These are phyloP conservation scores for Ispidina picta DNA, from an alignment of 2,797 vertebrate genomes.

Conservation along the genomic window DNA sequence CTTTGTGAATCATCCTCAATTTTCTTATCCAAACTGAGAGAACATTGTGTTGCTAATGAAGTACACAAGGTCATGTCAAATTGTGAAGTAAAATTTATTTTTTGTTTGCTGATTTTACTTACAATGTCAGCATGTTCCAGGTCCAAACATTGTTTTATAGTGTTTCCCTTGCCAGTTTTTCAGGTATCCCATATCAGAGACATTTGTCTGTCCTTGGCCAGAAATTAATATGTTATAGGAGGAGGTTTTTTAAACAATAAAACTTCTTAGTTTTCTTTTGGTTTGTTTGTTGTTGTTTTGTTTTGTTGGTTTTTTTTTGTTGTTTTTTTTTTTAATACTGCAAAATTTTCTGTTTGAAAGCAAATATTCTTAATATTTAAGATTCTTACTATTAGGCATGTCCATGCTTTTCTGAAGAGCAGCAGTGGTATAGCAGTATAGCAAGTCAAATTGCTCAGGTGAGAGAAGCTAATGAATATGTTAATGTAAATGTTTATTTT, in stretches of 20 bases:
- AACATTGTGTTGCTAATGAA: not conserved
- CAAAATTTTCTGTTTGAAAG: not conserved
- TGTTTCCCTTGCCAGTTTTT: not conserved
- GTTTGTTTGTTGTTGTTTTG: too few relatives aligned
- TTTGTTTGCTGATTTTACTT: slow-evolving; percentile 14
- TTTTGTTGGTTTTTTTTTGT: not conserved
- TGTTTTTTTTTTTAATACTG: not conserved
- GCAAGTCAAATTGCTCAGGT: not conserved
- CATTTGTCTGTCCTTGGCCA: not conserved
- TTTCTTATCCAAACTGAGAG: slow-evolving; percentile 50
- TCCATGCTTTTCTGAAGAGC: not conserved
- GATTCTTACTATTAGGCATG: not conserved
- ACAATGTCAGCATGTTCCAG: not conserved
- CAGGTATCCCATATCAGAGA: not conserved
- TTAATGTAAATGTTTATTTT: not conserved
- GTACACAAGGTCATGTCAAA: slow-evolving; percentile 25
- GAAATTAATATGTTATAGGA: not conserved
- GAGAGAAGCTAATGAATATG: not conserved
- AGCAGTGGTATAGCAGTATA: not conserved
- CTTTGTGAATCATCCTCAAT: not conserved
- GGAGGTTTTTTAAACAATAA: not conserved
- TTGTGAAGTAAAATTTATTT: not conserved
- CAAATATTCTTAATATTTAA: not conserved
- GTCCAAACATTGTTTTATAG: not conserved
- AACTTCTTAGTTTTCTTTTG: not conserved